A percentile compares a stretch with the other conserved stretches of the same genome.
phyloP scores from a whole-genome alignment of 30 jellyfish, hydroid and myxozoan genomes.

The Phacellophora camtschatica region DNA sequence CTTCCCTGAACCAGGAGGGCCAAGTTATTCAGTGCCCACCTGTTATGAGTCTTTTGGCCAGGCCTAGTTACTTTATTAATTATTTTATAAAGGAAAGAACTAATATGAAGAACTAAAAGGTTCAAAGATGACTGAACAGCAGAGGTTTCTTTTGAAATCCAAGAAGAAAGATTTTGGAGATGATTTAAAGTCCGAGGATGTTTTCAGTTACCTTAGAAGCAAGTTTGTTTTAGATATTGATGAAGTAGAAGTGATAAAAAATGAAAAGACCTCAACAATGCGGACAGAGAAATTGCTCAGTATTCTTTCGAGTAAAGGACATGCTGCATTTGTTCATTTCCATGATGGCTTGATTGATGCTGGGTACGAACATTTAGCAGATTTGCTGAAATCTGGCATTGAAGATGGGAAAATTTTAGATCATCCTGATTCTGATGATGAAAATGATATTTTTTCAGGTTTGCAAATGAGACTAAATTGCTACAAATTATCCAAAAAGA shows the following conservation, averaged over 20 bases:
- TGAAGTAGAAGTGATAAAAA: constrained; percentile 77
- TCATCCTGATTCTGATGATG: constrained; percentile 23
- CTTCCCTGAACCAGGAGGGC: too few species aligned
- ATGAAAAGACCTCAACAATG: constrained; percentile 58
- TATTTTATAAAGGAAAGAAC: too few species aligned
- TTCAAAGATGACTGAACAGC: constrained; percentile 77
- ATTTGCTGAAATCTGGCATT: constrained; percentile 57
- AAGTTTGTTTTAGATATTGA: constrained; percentile 61
- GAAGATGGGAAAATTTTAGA: neutral
- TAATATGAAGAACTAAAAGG: too few species aligned
- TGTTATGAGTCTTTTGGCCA: too few species aligned
- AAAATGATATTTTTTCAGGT: too few species aligned
- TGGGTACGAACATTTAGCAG: constrained; percentile 74
- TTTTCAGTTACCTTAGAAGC: constrained; percentile 81
- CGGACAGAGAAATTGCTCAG: constrained; percentile 46
- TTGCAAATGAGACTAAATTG: too few species aligned
- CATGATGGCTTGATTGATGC: constrained; percentile 77
- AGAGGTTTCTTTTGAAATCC: constrained; percentile 55
- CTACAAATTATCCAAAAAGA: too few species aligned
- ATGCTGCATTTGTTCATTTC: constrained; percentile 54
- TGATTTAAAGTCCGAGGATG: constrained; percentile 69
- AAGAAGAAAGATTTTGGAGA: constrained; percentile 34
- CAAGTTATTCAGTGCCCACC: too few species aligned
- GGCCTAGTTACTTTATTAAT: too few species aligned
- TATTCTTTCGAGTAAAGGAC: constrained; percentile 35